Evolutionary conservation across 2,113 vertebrate genomes (phyloP), one percentile per base, ranked within the genome.

Genomic region (Cricetomys ansorgei): DNA sequence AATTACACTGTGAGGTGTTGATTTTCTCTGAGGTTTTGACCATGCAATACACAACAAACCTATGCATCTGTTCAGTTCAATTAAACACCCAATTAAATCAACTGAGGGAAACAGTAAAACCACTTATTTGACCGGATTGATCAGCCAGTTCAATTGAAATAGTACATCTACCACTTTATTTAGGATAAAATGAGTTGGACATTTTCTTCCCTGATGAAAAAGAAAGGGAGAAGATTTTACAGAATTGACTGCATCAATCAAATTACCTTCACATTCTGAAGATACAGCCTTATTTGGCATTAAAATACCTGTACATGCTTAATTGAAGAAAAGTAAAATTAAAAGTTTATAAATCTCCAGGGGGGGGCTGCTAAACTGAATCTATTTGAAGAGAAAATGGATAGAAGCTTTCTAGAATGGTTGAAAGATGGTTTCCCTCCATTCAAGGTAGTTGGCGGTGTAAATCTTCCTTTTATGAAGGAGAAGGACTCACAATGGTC

Each of bases 1-100:
- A 57, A 48, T 53, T 16, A 69, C 11, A 62, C 31, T 7, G 1
- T 16, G 65, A 93, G 16, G 10, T 88, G 2, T 73, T 93, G 67
- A 65, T 94, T 88, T 79, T 88, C 69, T 83, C 23, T 75, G 19
- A 93, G 75, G 19, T 53, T 93, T 96, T 96, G 75, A 48, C 57
- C 15, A 79, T 43, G 70, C 0, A 79, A 13, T 85, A 34, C 69
- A 57, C n/a, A 89, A 88, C 79, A 94, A 93, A 89, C 55, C 59
- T 72, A 75, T 43, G 62, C 50, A 59, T 92, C 75, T 83, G 12
- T 73, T 90, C 31, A 59, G 29, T 91, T 93, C 43, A 59, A 76
- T 94, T 70, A 85, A 90, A 88, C 29, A 65, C 43, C 69, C 90
- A 67, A 95, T 92, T 62, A 88, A 67, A 85, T 93, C 70, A 67